Percentiles rank a stretch among this genome's conserved stretches.
phyloP scores from a whole-genome alignment of 2,888 invertebrate genomes.

The Penaeus monodon region DNA sequence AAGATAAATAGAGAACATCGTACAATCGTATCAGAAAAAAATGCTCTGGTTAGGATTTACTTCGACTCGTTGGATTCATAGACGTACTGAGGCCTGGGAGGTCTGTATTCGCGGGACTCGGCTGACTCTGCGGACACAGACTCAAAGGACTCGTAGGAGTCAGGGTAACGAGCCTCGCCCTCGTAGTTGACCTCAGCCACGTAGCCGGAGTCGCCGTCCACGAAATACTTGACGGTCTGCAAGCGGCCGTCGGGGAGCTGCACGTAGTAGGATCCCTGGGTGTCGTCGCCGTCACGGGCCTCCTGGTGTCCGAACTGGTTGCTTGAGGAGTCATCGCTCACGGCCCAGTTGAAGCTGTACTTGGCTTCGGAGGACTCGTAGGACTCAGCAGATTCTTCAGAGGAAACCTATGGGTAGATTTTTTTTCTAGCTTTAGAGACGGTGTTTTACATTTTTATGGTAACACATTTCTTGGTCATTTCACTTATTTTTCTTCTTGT shows the following conservation, averaged over 20 bases:
- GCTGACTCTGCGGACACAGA: background rate
- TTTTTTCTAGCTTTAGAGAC: too few species aligned
- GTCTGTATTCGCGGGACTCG: too few species aligned
- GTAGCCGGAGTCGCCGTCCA: constrained; percentile 44
- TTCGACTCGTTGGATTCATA: too few species aligned
- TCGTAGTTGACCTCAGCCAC: constrained; percentile 44
- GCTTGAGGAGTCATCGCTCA: constrained; percentile 35
- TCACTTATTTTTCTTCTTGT: too few species aligned
- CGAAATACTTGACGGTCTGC: constrained; percentile 34
- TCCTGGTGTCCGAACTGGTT: constrained; percentile 49
- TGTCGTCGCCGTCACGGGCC: constrained; percentile 35
- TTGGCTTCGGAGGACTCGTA: constrained; percentile 40
- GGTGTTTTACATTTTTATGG: too few species aligned
- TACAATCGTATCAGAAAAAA: too few species aligned
- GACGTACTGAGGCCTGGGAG: too few species aligned
- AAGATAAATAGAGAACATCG: too few species aligned
- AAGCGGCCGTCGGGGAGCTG: constrained; percentile 49
- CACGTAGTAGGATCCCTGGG: constrained; percentile 45
- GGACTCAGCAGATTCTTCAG: constrained; percentile 9
- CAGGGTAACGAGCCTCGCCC: constrained; percentile 40
- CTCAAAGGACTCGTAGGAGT: constrained; percentile 25
- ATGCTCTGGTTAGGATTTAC: too few species aligned
- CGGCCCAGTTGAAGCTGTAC: constrained; percentile 43
- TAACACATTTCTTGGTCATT: too few species aligned
- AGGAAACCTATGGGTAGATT: too few species aligned